Base-by-base conservation (phyloP, 2,888 invertebrate species). In the Drosophila mimica region DNA sequence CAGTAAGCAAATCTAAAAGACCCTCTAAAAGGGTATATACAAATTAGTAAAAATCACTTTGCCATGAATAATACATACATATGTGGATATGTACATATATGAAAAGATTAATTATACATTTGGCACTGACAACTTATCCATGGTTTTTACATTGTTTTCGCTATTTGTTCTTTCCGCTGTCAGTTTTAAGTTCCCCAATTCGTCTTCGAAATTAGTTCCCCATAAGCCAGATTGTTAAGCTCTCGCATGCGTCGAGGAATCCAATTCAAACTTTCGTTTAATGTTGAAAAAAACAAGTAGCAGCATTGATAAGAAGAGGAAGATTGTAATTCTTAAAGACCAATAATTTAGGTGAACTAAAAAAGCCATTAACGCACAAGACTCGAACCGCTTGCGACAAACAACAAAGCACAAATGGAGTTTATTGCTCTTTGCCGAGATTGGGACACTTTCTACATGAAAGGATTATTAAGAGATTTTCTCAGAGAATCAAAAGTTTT, bases 381-480 rank as follows among this genome's bases (percentile, higher is more conserved):
- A 38, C 28, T 36, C 15, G 17, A 38, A 9, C 31, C 20, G 38
- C 57, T 30, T 48, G 28, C 34, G 59, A 30, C 46, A 57, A 52
- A 43, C 57, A 74, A 52, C 52, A 28, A 69, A 49, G 54, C 33
- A 31, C 62, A 70, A 69, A 63, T 40, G 54, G 46, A 70, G 70
- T 76, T 74, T 70, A 76, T 70, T 54, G 58, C 54, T 61, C 60
- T 59, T 59, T 59, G 58, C 61, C 59, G 40, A 63, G 73, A 77
- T 78, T 73, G 64, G 54, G 30, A 69, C 76, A 76, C 64, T 69
- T 63, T 65, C 53, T 67, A 79, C 66, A 76, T 71, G 74, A 76
- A 81, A 77, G 77, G 80, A 80, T 81, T 80, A 81, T 74, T 76
- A 81, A 69, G 77, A 69, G 76, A 74, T 80, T 80, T 73, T 62